phyloP scores from a whole-genome alignment of 2,888 invertebrate genomes.

The Platypus cylindrus region DNA sequence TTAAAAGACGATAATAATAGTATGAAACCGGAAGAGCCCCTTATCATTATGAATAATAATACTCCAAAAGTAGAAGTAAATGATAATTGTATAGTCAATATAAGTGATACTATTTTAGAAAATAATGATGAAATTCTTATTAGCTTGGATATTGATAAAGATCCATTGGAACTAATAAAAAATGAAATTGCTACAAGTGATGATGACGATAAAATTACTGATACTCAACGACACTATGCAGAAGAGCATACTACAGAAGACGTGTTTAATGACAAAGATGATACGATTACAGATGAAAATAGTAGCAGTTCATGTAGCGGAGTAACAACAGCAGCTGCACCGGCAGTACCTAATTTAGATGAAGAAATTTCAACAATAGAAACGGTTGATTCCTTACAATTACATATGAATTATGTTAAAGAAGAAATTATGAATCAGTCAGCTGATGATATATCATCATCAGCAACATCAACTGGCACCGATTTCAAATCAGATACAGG shows the following conservation, averaged over 20 bases:
- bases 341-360: no score
- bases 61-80: conserved; percentile 22
- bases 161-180: conserved; percentile 17
- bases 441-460: conserved; percentile 21
- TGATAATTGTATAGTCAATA: conserved; percentile 31
- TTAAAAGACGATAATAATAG: conserved; percentile 5
- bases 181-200: conserved; percentile 18
- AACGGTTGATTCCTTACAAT: conserved; percentile 23
- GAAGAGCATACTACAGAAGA: conserved; percentile 19
- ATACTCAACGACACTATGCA: no score
- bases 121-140: conserved; percentile 34
- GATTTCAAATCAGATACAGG: conserved; percentile 18
- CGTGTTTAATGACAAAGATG: conserved; percentile 16
- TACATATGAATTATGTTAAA: conserved; percentile 20
- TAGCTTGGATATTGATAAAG: conserved; percentile 25
- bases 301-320: conserved; percentile 22
- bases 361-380: conserved; percentile 23
- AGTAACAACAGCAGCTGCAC: no score
- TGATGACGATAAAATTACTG: conserved; percentile 22
- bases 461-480: conserved; percentile 19
- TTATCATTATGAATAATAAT: conserved; percentile 18
- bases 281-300: conserved; percentile 15
- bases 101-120: conserved; percentile 32
- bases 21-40: conserved; percentile 9
- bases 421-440: conserved; percentile 11